phyloP scores from a whole-genome alignment of 2,888 invertebrate species.

The Arge pagana region DNA sequence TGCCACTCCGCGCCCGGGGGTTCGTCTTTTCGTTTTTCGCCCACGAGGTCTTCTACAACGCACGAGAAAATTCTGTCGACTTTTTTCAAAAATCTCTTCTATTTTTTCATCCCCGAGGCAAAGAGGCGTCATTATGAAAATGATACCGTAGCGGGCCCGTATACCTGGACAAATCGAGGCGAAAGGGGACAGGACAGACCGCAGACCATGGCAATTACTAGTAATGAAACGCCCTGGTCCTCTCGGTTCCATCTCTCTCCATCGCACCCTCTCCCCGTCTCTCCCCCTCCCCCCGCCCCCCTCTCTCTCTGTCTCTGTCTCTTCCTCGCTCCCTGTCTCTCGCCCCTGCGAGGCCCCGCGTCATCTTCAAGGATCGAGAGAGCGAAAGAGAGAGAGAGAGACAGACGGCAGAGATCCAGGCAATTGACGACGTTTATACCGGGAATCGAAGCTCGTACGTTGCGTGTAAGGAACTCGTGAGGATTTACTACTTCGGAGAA shows the following conservation, averaged over 20 bases:
- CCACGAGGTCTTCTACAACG: too few species aligned
- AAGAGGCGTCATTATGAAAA: slow-evolving; percentile 54
- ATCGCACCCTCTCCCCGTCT: slow-evolving; percentile 9
- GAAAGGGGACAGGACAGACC: slow-evolving; percentile 46
- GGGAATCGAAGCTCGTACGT: too few species aligned
- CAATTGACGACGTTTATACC: too few species aligned
- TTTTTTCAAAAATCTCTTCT: slow-evolving; percentile 23
- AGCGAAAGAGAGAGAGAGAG: too few species aligned
- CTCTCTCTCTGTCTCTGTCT: slow-evolving; percentile 28
- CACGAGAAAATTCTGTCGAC: slow-evolving; percentile 33
- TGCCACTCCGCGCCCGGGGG: slow-evolving; percentile 6
- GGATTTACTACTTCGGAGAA: too few species aligned
- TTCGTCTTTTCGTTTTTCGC: slow-evolving; percentile 12
- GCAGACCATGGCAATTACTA: slow-evolving; percentile 56
- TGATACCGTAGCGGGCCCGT: slow-evolving; percentile 44
- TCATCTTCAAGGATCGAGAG: too few species aligned
- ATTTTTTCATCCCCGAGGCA: slow-evolving; percentile 22
- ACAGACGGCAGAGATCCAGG: too few species aligned
- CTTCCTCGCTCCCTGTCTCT: slow-evolving; percentile 6
- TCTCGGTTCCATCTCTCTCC: slow-evolving; percentile 24
- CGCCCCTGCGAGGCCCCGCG: neutral
- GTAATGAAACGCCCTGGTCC: slow-evolving; percentile 55
- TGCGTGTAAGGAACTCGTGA: too few species aligned
- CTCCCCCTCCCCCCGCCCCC: slow-evolving; percentile 22
- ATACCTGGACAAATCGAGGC: slow-evolving; percentile 34